Evolutionary conservation across 1,140 invertebrate genomes (phyloP), one percentile per base, ranked within the genome.

Genomic region (Sminthurides bifidus): DNA sequence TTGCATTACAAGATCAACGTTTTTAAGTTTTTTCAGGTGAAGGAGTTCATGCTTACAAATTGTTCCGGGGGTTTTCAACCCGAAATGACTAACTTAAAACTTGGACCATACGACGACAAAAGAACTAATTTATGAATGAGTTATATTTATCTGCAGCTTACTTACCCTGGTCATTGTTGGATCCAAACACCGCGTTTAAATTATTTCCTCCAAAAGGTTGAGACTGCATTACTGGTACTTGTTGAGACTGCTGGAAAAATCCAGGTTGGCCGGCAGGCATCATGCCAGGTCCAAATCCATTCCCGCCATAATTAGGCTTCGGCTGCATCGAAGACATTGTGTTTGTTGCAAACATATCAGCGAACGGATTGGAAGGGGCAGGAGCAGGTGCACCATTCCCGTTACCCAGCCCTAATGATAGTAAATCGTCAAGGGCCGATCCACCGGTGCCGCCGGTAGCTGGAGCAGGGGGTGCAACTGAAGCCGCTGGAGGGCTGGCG

Each of bases 351-450:
- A 89, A 87, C 75, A 87, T 87, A 68, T 92, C 86, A 30, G 85
- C 83, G 71, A 93, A 94, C 23, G 91, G 91, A 78, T 93, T 94
- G 17, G 54, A 66, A 33, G 56, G 52, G 46, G 59, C 31, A 46
- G 35, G 1, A 33, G 24, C 49, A 38, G 57, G 26, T 48, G 56
- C 50, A 56, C 53, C 54, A 2, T 24, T 48, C 21, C 33, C 44
- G 23, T 21, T 44, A 23, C 26, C 40, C 6, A 37, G 33, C 14
- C 56, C 15, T 23, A 66, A 41, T 3, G 53, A 59, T 6, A 63
- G 49, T 30, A 63, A 57, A 43, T 64, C 64, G 44, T 64, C 63
- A 41, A 60, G 38, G 3, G 65, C 62, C 10, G 66, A 62, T 19
- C 56, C 60, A 17, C 46, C 45, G 38, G 71, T 46, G 31, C 31